Evolutionary conservation across 2,113 vertebrate species (phyloP), one percentile per base, ranked within the genome.

Genomic region (Fregetta grallaria): DNA sequence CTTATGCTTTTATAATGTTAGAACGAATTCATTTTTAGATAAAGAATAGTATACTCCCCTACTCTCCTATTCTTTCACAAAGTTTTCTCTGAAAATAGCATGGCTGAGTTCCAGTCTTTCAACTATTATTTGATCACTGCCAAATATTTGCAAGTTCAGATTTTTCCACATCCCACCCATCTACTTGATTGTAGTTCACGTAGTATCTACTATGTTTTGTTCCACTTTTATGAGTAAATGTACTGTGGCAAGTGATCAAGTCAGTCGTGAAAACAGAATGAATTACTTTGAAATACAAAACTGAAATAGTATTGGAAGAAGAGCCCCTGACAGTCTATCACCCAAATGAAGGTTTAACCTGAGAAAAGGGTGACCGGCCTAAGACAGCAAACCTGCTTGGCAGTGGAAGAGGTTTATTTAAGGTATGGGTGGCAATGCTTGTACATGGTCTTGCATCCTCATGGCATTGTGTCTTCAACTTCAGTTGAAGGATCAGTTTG

Each of bases 371-470:
- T 16, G 95, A 85, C 40, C 62, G 73, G 18, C 96, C 90, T 13
- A 66, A 53, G 23, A 82, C 30, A 73, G 68, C 32, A 65, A 66
- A 75, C 27, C 90, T 95, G 21, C 86, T 44, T 27, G 98, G 97
- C 11, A 97, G 98, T 13, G 96, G 97, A 36, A 98, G 97, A 62
- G 90, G 97, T 81, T 98, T 98, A 56, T 97, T 96, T 62, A 97
- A 72, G 8, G 90, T 91, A 38, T 95, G 86, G 30, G 96, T 91
- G 19, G 97, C 77, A 83, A 47, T 26, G 26, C 76, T 84, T 20
- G 30, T 7, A 32, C 61, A 29, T 34, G 76, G 67, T 53, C 61
- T 79, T 81, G 52, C n/a, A 40, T 18, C 44, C 58, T 70, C 58
- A 40, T 45, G 36, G 66, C 56, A 45, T 3, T 26, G 15, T 11